A percentile compares a stretch with the other conserved stretches of the same genome.
These are phyloP conservation scores for Dromiciops gliroides DNA, from an alignment of 2,113 vertebrate species.

Conservation along the genomic window DNA sequence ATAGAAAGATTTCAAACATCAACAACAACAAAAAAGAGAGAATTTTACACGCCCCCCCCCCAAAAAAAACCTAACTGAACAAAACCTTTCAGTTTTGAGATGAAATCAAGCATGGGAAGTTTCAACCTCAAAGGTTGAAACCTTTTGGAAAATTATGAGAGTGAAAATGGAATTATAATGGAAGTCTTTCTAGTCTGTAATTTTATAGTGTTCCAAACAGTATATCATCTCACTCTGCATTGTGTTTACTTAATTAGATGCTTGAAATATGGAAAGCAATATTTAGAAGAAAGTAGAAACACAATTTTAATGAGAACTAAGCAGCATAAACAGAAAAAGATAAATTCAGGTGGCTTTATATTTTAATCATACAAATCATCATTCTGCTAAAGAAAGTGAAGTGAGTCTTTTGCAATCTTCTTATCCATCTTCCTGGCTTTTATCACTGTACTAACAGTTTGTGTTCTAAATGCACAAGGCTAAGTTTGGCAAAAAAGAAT, in stretches of 20 bases:
- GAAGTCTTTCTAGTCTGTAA: conserved; percentile 71
- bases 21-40: conserved; percentile 21
- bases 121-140: conserved; percentile 66
- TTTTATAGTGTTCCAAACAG: conserved; percentile 71
- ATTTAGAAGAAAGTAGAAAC: conserved; percentile 71
- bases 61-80: conserved; percentile 55
- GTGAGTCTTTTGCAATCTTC: conserved; percentile 40
- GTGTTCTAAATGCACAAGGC: not conserved
- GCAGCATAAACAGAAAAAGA: conserved; percentile 55
- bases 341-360: conserved; percentile 71
- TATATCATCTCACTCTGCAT: conserved; percentile 70
- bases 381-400: conserved; percentile 37
- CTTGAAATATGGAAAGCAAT: conserved; percentile 72
- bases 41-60: conserved; percentile 19
- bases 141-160: conserved; percentile 70
- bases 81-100: conserved; percentile 52
- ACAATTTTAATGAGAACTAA: conserved; percentile 65
- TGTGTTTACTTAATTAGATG: conserved; percentile 72
- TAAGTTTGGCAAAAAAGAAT: conserved; percentile 40
- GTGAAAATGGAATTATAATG: conserved; percentile 74
- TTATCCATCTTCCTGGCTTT: conserved; percentile 36
- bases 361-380: conserved; percentile 71
- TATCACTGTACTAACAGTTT: conserved; percentile 12
- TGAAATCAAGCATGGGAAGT: conserved; percentile 61
- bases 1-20: not conserved